Evolutionary conservation across 2,797 vertebrate species (phyloP), one percentile per base, ranked within the genome.

Genomic region (Eulemur rubriventer): DNA sequence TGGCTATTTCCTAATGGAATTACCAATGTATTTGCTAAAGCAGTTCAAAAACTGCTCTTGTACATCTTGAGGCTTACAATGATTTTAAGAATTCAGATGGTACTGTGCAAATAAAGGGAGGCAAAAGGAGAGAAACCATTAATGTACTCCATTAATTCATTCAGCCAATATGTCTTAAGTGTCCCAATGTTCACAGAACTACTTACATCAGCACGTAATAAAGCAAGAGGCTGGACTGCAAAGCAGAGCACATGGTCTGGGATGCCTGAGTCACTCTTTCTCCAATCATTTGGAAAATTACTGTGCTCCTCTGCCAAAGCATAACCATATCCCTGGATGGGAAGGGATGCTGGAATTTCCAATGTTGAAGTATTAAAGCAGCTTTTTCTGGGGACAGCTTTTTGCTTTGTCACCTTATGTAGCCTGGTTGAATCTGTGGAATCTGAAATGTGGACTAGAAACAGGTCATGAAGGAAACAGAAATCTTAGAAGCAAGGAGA

Each of bases 261-360:
- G 61, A 65, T 28, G 14, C 1, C 55, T n/a, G 50, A 93, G 85
- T 87, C 91, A 92, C 72, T 12, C 46, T 57, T 70, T 59, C 57
- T 91, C 86, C 7, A 11, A 81, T 59, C 72, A 46, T 59, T 11
- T 85, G 87, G 94, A 95, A 91, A 93, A 91, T 82, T 11, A 76
- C 57, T 48, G 35, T 48, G 79, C 8, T 93, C 55, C 50, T 70
- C 50, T 90, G 90, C 69, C 63, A 85, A 79, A 57, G 82, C 59
- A 52, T 8, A 70, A 50, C 30, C 24, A 52, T 17, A 52, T 35
- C 85, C 55, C 76, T 50, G 43, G 28, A 61, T 7, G 57, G 57
- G 43, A 35, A 61, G 57, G 30, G 41, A 81, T 0, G 14, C 35
- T n/a, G 33, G 38, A 65, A 16, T n/a, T 50, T 84, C 41, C 28